phyloP scores from a whole-genome alignment of 2,888 invertebrate species.

The Smittia aterrima region DNA sequence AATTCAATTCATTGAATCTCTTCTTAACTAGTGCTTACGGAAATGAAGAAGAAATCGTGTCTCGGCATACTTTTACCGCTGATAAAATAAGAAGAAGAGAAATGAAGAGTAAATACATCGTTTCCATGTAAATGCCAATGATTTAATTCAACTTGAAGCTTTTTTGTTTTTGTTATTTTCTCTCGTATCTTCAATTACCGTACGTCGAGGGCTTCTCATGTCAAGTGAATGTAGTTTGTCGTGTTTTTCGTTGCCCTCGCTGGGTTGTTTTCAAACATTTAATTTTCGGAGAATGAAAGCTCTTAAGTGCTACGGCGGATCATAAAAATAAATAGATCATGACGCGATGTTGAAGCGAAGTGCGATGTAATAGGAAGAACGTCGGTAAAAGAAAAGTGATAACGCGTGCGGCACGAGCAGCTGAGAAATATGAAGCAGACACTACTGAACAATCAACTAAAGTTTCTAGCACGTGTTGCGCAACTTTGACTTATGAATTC shows the following conservation, averaged over 20 bases:
- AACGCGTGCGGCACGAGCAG: neutral
- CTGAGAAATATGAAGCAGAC: neutral
- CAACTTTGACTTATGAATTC: neutral
- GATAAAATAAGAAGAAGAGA: neutral
- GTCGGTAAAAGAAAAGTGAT: neutral
- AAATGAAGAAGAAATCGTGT: slow-evolving; percentile 39
- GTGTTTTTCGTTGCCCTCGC: too few species aligned
- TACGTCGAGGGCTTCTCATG: neutral
- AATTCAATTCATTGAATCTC: slow-evolving; percentile 20
- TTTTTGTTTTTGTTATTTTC: neutral
- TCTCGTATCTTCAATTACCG: neutral
- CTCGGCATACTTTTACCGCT: slow-evolving; percentile 35
- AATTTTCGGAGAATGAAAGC: too few species aligned
- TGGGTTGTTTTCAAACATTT: too few species aligned
- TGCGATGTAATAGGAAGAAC: neutral
- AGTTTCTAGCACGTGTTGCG: neutral
- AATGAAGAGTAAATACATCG: neutral
- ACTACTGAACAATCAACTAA: neutral
- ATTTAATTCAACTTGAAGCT: neutral
- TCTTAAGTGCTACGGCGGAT: too few species aligned
- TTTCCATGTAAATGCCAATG: neutral
- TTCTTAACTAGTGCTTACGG: slow-evolving; percentile 39
- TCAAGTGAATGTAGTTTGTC: neutral
- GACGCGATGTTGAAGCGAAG: too few species aligned
- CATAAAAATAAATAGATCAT: too few species aligned